Conservation (phyloP, 35 echinoderm and acorn worm species). For the Ptychodera flava region DNA sequence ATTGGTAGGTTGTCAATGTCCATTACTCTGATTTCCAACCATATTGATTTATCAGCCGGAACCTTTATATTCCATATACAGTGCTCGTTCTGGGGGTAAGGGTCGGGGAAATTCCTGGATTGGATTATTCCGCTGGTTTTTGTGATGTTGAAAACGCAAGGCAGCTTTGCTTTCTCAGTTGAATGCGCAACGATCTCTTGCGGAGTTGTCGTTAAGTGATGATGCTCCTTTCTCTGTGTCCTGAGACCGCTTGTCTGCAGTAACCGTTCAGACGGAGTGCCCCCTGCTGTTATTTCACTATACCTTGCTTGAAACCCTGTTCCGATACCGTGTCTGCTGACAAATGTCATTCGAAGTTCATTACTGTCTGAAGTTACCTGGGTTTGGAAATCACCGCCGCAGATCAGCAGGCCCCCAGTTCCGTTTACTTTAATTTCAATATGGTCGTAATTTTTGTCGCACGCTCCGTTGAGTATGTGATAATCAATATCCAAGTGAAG, state of each 20-base stretch:
- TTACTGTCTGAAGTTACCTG: background rate
- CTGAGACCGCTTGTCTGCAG: too few species aligned
- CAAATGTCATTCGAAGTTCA: conserved; percentile 7
- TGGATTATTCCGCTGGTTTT: conserved; percentile 14
- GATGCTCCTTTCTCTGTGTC: too few species aligned
- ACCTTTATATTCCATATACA: conserved; percentile 18
- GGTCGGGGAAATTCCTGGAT: conserved; percentile 11
- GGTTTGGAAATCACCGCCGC: background rate
- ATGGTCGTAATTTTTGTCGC: conserved; percentile 15
- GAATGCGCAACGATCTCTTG: too few species aligned
- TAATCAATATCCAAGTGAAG: conserved; percentile 33
- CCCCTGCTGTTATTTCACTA: background rate
- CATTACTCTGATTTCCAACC: background rate
- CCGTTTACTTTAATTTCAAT: background rate
- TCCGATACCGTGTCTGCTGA: conserved; percentile 17
- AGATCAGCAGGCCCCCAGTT: background rate
- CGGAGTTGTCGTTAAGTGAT: too few species aligned
- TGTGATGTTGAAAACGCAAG: too few species aligned
- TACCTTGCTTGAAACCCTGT: conserved; percentile 31
- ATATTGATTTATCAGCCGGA: background rate
- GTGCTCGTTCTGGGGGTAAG: conserved; percentile 2
- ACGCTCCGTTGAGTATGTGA: conserved; percentile 3
- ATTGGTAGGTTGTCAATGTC: conserved; percentile 4
- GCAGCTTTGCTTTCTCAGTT: too few species aligned
- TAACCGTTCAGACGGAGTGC: too few species aligned